Base-by-base conservation (phyloP, 2,797 vertebrate genomes). In the Pipistrellus pygmaeus region DNA sequence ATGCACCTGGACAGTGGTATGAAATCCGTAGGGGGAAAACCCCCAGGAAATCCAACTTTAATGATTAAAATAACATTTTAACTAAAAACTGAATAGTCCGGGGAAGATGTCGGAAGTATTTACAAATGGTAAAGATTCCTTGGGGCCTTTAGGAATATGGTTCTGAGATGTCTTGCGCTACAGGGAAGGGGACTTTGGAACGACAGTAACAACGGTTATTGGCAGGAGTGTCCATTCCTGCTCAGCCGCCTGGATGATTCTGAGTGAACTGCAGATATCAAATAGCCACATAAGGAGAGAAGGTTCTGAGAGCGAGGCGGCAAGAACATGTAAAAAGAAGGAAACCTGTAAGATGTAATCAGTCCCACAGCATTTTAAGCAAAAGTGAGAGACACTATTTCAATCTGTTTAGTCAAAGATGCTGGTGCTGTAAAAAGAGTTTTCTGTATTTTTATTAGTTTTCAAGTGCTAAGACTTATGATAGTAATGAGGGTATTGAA, bases 401-500 rank as follows among this genome's bases (percentile, higher is more conserved):
- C 72, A 76, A 68, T 55, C 14, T 46, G 44, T 30, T 84, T 88
- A 44, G 38, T 90, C 64, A 78, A 80, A 96, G 23, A 30, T 44
- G 53, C 2, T 32, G 6, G 6, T 83, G 57, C 51, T 66, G 90
- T 90, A 81, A 93, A 90, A 76, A 46, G 73, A 76, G 44, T 60
- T 85, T 93, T 76, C 14, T 46, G 75, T 73, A 75, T 66, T 73
- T 17, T 55, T 73, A 66, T 32, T 81, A 55, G 12, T 41, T 88
- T 93, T 94, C 27, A 85, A 72, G 41, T 35, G 44, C 78, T 62
- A 85, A 89, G 51, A 60, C 77, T 64, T 64, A 84, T 32, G 64
- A 78, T 68, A 44, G 53, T 20, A 5, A 93, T 20, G n/a, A 71
- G 55, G 68, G 21, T 38, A 83, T 83, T 41, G 57, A 91, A 94